Evolutionary conservation across 2,888 invertebrate species (phyloP).

Genomic region (Caenorhabditis sp.): DNA sequence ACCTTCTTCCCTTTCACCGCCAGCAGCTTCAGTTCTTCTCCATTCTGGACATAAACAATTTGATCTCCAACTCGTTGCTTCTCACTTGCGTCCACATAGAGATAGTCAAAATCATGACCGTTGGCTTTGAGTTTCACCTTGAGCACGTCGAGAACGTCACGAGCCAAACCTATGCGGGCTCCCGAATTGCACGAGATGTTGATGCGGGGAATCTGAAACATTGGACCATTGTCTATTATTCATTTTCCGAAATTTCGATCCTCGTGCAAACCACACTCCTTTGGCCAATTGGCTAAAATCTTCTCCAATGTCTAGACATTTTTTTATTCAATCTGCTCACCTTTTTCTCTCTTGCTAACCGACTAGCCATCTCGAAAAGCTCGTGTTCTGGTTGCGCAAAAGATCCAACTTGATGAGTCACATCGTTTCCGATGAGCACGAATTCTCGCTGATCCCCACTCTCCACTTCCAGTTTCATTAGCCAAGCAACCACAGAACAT

Average conservation of each 20-base stretch:
- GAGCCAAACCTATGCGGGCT: conserved; percentile 96
- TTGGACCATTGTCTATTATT: too few relatives aligned
- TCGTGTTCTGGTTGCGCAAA: conserved; percentile 96
- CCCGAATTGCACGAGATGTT: conserved; percentile 98
- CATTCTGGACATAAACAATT: conserved; percentile 73
- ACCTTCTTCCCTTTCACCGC: conserved; percentile 87
- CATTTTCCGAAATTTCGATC: too few relatives aligned
- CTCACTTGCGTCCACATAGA: conserved; percentile 95
- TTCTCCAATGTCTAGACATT: neutral
- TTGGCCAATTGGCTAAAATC: neutral
- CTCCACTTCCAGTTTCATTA: conserved; percentile 14
- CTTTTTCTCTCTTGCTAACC: conserved; percentile 77
- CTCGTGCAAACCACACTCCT: too few relatives aligned
- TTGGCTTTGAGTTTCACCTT: conserved; percentile 87
- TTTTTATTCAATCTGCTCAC: conserved; percentile 17
- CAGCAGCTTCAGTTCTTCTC: conserved; percentile 82
- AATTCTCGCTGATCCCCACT: conserved; percentile 91
- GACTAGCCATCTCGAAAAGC: conserved; percentile 87
- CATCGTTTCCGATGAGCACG: conserved; percentile 96
- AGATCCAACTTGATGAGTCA: conserved; percentile 90
- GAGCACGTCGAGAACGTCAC: conserved; percentile 95
- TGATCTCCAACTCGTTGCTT: conserved; percentile 85
- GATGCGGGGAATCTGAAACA: conserved; percentile 89
- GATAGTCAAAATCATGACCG: conserved; percentile 94
- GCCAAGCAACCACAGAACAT: conserved; percentile 58